Conservation (phyloP, 2,113 vertebrate genomes). For the Castor canadensis region DNA sequence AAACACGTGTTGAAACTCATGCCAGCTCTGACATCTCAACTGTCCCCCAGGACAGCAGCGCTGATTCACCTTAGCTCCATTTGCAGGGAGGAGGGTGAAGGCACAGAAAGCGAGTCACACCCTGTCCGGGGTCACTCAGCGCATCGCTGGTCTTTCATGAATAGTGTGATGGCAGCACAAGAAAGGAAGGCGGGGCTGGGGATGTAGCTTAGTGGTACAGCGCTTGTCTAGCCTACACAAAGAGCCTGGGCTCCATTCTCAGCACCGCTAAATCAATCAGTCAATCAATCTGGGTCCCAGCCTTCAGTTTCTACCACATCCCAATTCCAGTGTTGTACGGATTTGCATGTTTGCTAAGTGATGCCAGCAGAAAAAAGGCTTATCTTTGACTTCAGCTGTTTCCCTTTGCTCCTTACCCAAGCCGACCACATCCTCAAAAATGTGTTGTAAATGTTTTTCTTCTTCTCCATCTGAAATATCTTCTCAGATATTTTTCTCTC, state of each 20-base stretch:
- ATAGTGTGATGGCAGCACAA: not conserved
- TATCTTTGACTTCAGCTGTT: not conserved
- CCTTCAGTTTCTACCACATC: no score
- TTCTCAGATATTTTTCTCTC: no score
- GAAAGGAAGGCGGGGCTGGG: no score
- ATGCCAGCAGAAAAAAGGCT: not conserved
- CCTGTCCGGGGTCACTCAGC: not conserved
- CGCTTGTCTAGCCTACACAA: no score
- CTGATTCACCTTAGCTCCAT: not conserved
- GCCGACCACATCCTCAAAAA: not conserved
- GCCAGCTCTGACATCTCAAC: not conserved
- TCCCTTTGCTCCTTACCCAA: slow-evolving; percentile 1
- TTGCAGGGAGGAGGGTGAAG: not conserved
- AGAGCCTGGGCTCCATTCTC: no score
- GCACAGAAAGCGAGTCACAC: not conserved
- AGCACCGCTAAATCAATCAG: no score
- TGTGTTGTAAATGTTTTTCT: not conserved
- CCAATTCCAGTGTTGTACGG: not conserved
- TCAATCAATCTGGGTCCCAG: no score
- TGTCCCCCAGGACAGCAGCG: no score
- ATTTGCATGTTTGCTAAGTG: not conserved
- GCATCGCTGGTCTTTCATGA: not conserved
- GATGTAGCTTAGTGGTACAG: no score
- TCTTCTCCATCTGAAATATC: no score
- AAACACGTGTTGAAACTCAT: not conserved